Evolutionary conservation across 2,113 vertebrate species (phyloP).

Genomic region (Sakesphorus luctuosus): DNA sequence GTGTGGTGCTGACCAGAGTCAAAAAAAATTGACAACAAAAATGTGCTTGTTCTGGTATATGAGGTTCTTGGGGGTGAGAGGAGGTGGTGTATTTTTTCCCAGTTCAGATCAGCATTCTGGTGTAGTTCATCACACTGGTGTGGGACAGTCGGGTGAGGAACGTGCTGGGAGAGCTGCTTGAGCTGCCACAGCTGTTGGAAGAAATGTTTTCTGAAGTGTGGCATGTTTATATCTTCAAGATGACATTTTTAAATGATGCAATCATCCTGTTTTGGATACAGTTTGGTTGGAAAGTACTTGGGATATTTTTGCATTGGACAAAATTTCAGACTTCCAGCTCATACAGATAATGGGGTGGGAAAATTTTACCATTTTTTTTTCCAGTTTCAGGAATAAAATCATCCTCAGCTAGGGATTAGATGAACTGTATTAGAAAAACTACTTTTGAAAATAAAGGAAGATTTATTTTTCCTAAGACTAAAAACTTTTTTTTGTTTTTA

Average conservation of each 20-base stretch:
- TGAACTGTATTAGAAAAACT: not conserved
- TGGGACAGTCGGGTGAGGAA: rapidly evolving
- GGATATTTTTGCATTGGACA: not conserved
- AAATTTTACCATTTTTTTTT: not conserved
- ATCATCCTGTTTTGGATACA: not conserved
- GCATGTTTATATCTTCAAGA: not conserved
- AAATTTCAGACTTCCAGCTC: not conserved
- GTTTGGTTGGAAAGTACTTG: not conserved
- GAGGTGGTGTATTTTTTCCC: not conserved
- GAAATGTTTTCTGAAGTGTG: not conserved
- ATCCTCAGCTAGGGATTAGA: not conserved
- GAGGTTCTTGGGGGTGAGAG: not conserved
- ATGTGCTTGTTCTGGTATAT: not conserved
- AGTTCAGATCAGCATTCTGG: not conserved
- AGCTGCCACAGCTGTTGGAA: not conserved
- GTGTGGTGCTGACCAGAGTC: not conserved
- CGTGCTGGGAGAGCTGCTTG: not conserved
- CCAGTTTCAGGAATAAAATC: not conserved
- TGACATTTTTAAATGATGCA: not conserved
- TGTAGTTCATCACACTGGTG: not conserved
- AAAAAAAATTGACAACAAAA: not conserved
- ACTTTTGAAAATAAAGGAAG: not conserved
- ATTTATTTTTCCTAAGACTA: not conserved
- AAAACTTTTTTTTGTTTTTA: not conserved
- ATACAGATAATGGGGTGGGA: not conserved